Percentiles rank a stretch among this genome's conserved stretches.
Evolutionary conservation across 2,888 invertebrate genomes (phyloP).

Genomic region (Zeuzera pyrina): DNA sequence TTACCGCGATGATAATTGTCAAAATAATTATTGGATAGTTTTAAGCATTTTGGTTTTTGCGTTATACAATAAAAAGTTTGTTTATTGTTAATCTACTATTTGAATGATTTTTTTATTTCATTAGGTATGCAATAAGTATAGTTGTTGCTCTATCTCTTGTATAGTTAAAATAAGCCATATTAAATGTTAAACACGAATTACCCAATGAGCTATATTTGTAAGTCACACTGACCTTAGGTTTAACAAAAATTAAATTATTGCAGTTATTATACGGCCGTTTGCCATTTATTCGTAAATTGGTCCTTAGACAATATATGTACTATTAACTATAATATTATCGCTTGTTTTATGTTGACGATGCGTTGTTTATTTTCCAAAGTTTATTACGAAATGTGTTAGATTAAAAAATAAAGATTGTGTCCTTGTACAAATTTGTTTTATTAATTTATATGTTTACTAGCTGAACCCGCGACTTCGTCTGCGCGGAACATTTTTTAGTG

Average conservation of each 20-base stretch:
- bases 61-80: too few relatives aligned
- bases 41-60: too few relatives aligned
- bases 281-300: neutral
- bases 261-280: neutral
- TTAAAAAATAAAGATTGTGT: slow-evolving; percentile 52
- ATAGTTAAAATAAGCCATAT: slow-evolving; percentile 16
- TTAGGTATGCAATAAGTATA: neutral
- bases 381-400: slow-evolving; percentile 49
- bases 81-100: too few relatives aligned
- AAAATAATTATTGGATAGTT: too few relatives aligned
- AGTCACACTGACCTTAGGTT: slow-evolving; percentile 29
- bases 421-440: too few relatives aligned
- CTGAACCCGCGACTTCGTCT: too few relatives aligned
- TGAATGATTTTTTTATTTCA: too few relatives aligned
- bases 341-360: slow-evolving; percentile 31
- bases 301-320: neutral
- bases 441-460: too few relatives aligned
- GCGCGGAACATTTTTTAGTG: too few relatives aligned
- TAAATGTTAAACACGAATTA: slow-evolving; percentile 34
- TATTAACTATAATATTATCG: slow-evolving; percentile 13
- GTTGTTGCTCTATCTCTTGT: neutral
- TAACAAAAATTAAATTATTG: slow-evolving; percentile 14
- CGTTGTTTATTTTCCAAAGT: slow-evolving; percentile 32
- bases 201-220: slow-evolving; percentile 30
- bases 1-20: too few relatives aligned